Conservation (phyloP, 2,113 vertebrate species). For the Agapornis roseicollis region DNA sequence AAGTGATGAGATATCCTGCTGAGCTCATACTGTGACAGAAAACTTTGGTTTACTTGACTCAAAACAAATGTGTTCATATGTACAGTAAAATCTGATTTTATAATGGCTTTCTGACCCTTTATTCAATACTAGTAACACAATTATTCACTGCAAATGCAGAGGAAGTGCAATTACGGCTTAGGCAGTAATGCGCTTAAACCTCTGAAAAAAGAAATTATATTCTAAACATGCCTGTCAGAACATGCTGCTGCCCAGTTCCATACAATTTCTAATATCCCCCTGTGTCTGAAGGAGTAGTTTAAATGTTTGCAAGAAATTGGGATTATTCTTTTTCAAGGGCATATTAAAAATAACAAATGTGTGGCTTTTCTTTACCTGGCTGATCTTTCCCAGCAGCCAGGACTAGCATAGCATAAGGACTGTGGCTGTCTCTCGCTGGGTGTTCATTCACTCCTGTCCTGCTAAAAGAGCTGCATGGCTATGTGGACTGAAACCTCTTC, state of each 20-base stretch:
- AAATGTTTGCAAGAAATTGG: not conserved
- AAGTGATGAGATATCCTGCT: not conserved
- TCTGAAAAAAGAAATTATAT: not conserved
- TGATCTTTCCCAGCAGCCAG: not conserved
- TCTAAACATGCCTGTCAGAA: not conserved
- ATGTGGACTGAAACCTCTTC: not conserved
- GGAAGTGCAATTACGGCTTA: not conserved
- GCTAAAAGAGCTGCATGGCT: rapidly evolving
- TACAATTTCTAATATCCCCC: not conserved
- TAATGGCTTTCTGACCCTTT: not conserved
- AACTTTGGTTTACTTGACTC: not conserved
- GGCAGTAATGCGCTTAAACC: not conserved
- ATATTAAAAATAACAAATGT: not conserved
- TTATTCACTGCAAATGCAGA: not conserved
- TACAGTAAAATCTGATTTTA: not conserved
- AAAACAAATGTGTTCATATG: not conserved
- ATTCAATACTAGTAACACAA: not conserved
- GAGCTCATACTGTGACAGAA: not conserved
- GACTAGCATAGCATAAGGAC: not conserved
- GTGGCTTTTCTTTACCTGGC: not conserved
- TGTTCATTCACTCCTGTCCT: not conserved
- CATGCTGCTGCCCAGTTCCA: not conserved
- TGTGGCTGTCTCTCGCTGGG: not conserved
- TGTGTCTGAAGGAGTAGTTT: not conserved
- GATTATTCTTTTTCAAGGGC: not conserved